Conservation (phyloP, 1,140 invertebrate species). For the Drosophila santomea region DNA sequence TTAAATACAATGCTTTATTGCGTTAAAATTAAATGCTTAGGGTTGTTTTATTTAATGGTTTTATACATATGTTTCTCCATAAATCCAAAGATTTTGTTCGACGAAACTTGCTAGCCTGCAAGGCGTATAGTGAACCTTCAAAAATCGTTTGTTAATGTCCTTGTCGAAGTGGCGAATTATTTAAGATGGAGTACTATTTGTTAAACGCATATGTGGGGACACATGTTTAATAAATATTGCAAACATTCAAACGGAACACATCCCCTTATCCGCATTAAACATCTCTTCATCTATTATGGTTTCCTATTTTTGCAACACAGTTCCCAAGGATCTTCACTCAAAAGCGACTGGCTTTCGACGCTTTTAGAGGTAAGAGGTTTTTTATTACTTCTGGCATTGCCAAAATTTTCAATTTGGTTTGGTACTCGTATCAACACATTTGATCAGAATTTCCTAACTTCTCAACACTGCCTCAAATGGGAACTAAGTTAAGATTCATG, state of each 20-base stretch:
- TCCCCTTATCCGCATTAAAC: constrained; percentile 6
- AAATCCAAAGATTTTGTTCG: constrained; percentile 30
- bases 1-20: too few relatives aligned
- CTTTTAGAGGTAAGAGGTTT: too few relatives aligned
- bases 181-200: constrained; percentile 23
- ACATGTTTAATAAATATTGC: constrained; percentile 27
- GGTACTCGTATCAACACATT: constrained; percentile 32
- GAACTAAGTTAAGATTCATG: constrained; percentile 2
- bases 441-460: not conserved
- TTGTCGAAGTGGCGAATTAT: not conserved
- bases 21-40: not conserved
- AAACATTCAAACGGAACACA: constrained; percentile 35
- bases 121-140: constrained; percentile 1
- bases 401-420: not conserved
- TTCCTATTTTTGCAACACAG: not conserved
- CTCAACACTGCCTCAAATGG: constrained; percentile 4
- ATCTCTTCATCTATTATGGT: not conserved
- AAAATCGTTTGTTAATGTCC: constrained; percentile 4
- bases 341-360: too few relatives aligned
- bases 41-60: constrained; percentile 53
- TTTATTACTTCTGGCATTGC: not conserved
- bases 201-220: constrained; percentile 39
- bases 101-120: constrained; percentile 9
- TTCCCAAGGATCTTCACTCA: not conserved
- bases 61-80: constrained; percentile 51